These are phyloP conservation scores for Holacanthella duospinosa DNA, from an alignment of 2,888 invertebrate genomes.

Conservation along the genomic window DNA sequence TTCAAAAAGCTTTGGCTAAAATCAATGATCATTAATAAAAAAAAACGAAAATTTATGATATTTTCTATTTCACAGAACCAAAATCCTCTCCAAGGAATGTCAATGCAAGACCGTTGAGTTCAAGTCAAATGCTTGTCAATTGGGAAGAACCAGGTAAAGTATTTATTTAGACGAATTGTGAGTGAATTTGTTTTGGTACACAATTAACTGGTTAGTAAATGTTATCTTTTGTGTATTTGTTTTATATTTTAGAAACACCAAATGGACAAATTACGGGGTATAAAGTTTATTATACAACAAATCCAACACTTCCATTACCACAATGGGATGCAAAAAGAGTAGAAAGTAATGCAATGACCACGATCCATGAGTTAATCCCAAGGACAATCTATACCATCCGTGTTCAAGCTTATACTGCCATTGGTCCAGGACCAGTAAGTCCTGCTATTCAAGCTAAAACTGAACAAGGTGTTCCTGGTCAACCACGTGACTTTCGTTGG, in stretches of 20 bases:
- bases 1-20: too few species aligned
- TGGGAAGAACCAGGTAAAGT: slow-evolving; percentile 74
- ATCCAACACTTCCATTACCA: slow-evolving; percentile 71
- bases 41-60: too few species aligned
- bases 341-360: slow-evolving; percentile 83
- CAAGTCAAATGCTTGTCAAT: slow-evolving; percentile 91
- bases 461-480: slow-evolving; percentile 91
- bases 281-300: slow-evolving; percentile 91
- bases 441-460: slow-evolving; percentile 96
- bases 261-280: slow-evolving; percentile 96
- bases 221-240: too few species aligned
- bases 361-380: slow-evolving; percentile 80
- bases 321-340: slow-evolving; percentile 90
- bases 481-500: slow-evolving; percentile 80
- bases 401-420: slow-evolving; percentile 84
- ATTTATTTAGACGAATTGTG: too few species aligned
- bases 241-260: slow-evolving; percentile 60
- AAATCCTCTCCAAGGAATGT: slow-evolving; percentile 91
- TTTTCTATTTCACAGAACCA: slow-evolving; percentile 64
- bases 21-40: too few species aligned
- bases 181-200: too few species aligned
- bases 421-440: slow-evolving; percentile 90
- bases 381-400: slow-evolving; percentile 89
- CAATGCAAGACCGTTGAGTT: slow-evolving; percentile 83
- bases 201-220: too few species aligned